Percentiles rank a stretch among this genome's conserved stretches.
Conservation (phyloP, 35 echinoderm and acorn worm genomes). For the Lytechinus pictus region DNA sequence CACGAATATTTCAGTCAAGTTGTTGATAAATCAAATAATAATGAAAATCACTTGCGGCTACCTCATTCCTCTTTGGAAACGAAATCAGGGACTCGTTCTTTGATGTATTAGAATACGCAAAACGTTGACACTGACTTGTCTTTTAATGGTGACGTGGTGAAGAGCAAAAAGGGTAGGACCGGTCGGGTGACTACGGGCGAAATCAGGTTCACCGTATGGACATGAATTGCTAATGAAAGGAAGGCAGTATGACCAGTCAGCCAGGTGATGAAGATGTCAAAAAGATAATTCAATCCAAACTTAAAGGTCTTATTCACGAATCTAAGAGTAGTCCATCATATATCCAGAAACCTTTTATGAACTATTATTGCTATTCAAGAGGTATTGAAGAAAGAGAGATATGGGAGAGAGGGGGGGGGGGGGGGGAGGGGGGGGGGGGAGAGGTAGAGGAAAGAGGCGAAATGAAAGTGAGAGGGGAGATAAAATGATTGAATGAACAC, state of each 20-base stretch:
- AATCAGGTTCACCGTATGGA: background rate
- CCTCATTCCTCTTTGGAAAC: background rate
- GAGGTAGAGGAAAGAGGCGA: too few species aligned
- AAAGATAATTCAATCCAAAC: background rate
- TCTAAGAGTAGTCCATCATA: background rate
- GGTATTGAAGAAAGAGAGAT: too few species aligned
- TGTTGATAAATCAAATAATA: background rate
- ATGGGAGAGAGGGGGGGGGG: too few species aligned
- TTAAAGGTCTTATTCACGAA: background rate
- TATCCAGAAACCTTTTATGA: too few species aligned
- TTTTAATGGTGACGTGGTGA: background rate
- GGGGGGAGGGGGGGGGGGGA: too few species aligned
- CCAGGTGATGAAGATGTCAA: background rate
- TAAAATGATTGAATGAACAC: too few species aligned
- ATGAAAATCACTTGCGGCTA: background rate
- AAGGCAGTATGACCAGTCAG: background rate
- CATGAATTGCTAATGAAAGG: slow-evolving; percentile 4
- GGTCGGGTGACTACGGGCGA: background rate
- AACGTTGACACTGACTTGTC: background rate
- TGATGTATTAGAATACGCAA: background rate
- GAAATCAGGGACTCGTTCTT: background rate
- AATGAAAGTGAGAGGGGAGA: too few species aligned
- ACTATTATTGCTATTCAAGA: too few species aligned
- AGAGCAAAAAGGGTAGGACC: background rate
- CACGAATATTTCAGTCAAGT: background rate